phyloP scores from a whole-genome alignment of 1,140 invertebrate genomes.

The Acromyrmex heyeri region DNA sequence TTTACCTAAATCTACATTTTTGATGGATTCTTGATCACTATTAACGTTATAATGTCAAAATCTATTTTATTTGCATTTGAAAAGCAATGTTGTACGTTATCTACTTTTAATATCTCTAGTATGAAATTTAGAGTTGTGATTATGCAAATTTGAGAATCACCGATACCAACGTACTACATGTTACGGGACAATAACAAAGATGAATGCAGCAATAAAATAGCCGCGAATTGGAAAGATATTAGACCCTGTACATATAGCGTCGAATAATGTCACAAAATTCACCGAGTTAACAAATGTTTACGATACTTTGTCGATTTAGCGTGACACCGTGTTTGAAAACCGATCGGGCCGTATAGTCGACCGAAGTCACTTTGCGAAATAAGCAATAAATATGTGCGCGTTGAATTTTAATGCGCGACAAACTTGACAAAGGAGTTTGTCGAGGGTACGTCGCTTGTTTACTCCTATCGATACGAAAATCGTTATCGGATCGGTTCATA shows the following conservation, averaged over 20 bases:
- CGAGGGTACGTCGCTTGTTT: conserved; percentile 35
- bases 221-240: conserved; percentile 36
- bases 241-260: background rate
- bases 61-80: background rate
- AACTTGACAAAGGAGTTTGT: conserved; percentile 58
- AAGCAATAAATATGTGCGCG: conserved; percentile 59
- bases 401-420: conserved; percentile 58
- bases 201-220: conserved; percentile 32
- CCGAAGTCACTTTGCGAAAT: conserved; percentile 55
- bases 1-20: background rate
- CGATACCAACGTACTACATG: background rate
- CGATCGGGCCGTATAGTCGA: conserved; percentile 39
- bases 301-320: conserved; percentile 52
- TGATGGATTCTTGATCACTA: background rate
- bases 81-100: background rate
- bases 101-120: background rate
- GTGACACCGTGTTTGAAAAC: conserved; percentile 41
- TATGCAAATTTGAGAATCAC: background rate
- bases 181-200: conserved; percentile 28
- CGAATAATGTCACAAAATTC: conserved; percentile 46
- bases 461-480: conserved; percentile 44
- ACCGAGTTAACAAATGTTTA: conserved; percentile 52
- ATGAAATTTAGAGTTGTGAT: conserved; percentile 1
- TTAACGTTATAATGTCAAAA: conserved; percentile 1
- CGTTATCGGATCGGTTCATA: conserved; percentile 28